A percentile compares a stretch with the other conserved stretches of the same genome.
Evolutionary conservation across 2,888 invertebrate genomes (phyloP).

Genomic region (Mechanitis mazaeus): DNA sequence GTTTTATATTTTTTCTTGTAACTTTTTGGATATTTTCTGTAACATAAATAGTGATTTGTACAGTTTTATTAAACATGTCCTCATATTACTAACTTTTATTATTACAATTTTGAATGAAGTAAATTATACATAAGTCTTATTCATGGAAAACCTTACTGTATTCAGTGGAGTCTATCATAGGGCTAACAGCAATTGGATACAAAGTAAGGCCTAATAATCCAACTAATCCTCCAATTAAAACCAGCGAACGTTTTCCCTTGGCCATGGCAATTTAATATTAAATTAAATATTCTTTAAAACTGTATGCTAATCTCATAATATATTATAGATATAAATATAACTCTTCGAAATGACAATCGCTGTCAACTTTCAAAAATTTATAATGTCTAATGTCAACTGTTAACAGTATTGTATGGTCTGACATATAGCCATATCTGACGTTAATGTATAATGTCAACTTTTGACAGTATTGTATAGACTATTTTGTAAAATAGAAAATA

Average conservation of each 20-base stretch:
- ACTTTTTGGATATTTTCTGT: constrained; percentile 73
- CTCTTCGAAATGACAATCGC: not conserved
- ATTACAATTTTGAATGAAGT: not conserved
- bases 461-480: no score
- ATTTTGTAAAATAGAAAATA: no score
- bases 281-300: not conserved
- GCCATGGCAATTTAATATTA: constrained; percentile 22
- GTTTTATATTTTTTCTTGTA: constrained; percentile 68
- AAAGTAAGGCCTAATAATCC: constrained; percentile 72
- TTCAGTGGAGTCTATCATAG: constrained; percentile 78
- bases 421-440: no score
- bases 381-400: constrained; percentile 5
- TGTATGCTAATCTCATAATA: constrained; percentile 6
- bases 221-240: constrained; percentile 73
- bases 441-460: no score
- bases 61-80: no score
- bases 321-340: not conserved
- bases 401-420: not conserved
- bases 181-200: constrained; percentile 79
- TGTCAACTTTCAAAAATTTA: not conserved
- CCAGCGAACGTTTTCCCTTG: constrained; percentile 71
- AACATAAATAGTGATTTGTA: constrained; percentile 34
- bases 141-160: constrained; percentile 72
- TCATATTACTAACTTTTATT: no score
- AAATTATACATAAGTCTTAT: not conserved